Percentiles rank a stretch among this genome's conserved stretches.
phyloP scores from a whole-genome alignment of 2,797 vertebrate species.

The Tenualosa thibaudeaui region DNA sequence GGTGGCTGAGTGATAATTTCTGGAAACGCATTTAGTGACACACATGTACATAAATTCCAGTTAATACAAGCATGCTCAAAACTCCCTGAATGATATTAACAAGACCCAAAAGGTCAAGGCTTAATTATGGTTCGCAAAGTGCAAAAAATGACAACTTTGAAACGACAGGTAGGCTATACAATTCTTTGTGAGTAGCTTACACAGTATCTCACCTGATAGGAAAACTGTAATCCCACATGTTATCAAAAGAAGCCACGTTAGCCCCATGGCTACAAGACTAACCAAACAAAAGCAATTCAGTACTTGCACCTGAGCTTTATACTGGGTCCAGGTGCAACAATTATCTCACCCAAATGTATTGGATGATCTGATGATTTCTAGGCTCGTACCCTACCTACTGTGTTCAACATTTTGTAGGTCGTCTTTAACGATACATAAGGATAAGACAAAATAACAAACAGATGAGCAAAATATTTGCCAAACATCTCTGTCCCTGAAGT shows the following conservation, averaged over 20 bases:
- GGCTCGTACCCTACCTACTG: too few species aligned
- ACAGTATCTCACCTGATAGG: slow-evolving; percentile 28
- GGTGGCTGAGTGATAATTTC: slow-evolving; percentile 59
- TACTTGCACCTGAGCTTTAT: background rate
- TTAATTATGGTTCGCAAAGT: background rate
- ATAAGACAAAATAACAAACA: background rate
- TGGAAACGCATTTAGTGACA: background rate
- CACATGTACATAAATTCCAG: background rate
- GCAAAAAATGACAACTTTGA: background rate
- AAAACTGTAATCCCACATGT: slow-evolving; percentile 25
- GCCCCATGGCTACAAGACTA: slow-evolving; percentile 11
- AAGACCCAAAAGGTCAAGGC: background rate
- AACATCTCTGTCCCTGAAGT: too few species aligned
- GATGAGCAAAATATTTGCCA: too few species aligned
- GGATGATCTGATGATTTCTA: slow-evolving; percentile 7
- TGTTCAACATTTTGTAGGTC: background rate
- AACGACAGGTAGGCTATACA: background rate
- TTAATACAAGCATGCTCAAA: too few species aligned
- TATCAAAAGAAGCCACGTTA: background rate
- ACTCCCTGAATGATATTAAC: too few species aligned
- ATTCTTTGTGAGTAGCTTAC: background rate
- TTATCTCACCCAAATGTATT: background rate
- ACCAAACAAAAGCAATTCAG: background rate
- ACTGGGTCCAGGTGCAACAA: slow-evolving; percentile 24
- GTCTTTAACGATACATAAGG: background rate